Evolutionary conservation across 1,140 invertebrate genomes (phyloP), one percentile per base, ranked within the genome.

Genomic region (Drosophila ficusphila): DNA sequence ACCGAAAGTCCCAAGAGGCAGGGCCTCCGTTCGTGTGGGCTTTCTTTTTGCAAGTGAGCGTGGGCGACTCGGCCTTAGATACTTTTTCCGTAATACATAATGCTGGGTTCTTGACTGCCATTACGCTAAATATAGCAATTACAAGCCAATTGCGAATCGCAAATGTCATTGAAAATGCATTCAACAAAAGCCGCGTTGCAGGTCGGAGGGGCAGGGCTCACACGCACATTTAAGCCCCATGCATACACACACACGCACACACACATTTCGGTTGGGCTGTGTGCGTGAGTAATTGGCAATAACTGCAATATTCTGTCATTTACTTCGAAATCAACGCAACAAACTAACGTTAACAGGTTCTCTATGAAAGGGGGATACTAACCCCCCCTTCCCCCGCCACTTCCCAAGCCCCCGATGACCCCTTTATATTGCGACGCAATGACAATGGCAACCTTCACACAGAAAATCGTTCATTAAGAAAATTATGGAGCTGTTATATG

Each of bases 401-500:
- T 46, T 46, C 33, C 33, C 23, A 21, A 39, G 12, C 49, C 52
- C 38, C 52, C n/a, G 38, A 18, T 44, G 52, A 44, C 52, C 52
- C 58, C 56, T 60, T 49, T 49, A 31, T 23, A 29, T 14, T 16
- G 27, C 33, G 27, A n/a, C 46, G 36, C 64, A 52, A 79, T 60
- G 65, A 85, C 76, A 76, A 68, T 79, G 67, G 71, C 77, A 90
- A 90, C 88, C 88, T 90, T 90, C 88, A 90, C 88, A 90, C 78
- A 90, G 82, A 90, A 90, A 90, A 90, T 88, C 76, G 77, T 72
- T 90, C 76, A 90, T 72, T 76, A 79, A 58, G 88, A 90, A 90
- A 90, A 90, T 90, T 79, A 85, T 75, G 48, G 61, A 70, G 67
- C 56, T 48, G 52, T 41, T 31, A 56, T 62, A 36, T 34, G 34